Evolutionary conservation across 2,888 invertebrate species (phyloP), one percentile per base, ranked within the genome.

Genomic region (Rapana venosa): DNA sequence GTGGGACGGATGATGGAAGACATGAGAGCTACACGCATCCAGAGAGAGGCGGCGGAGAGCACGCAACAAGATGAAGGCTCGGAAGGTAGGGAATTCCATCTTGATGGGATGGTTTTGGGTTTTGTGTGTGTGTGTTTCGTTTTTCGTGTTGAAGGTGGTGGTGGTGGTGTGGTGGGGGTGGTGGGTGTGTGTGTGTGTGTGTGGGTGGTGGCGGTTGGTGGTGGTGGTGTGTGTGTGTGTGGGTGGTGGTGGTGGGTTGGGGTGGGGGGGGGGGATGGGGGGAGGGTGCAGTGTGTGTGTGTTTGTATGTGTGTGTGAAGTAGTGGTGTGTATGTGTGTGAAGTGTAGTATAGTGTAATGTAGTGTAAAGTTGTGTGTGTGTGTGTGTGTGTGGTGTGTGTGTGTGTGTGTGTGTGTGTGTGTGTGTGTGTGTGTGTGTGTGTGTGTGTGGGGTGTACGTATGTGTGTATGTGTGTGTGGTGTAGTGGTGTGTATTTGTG

Each of bases 11-110:
- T n/a, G 30, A 77, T 77, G 77, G 77, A 77, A 32, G 77, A 77
- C 1, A 32, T 77, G 77, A 77, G 77, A 32, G 77, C 77, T 2
- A 77, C 77, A 15, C 30, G 77, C 32, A 77, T 77, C 15, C 77
- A 77, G 77, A 77, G 77, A 77, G 77, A 77, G 77, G 77, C 77
- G 20, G 77, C 77, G 20, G 77, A 77, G 77, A 77, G 77, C 32
- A 77, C 77, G 0, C 77, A 77, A 32, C 77, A 77, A 0, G 77
- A 77, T 32, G 77, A 77, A 32, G 15, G 77, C 13, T 32, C 32
- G 4, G 77, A 77, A 32, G 77, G 77, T 77, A 77, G 77, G 77
- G 13, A 47, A 47, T 47, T 47, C 47, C 47, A 47, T 47, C 47
- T 5, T 47, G 47, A 8, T 47, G 47, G 47, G 47, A 47, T 47